Evolutionary conservation across 92 coral and sea anemone genomes (phyloP), one percentile per base, ranked within the genome.

Genomic region (Epizoanthus stellaris): DNA sequence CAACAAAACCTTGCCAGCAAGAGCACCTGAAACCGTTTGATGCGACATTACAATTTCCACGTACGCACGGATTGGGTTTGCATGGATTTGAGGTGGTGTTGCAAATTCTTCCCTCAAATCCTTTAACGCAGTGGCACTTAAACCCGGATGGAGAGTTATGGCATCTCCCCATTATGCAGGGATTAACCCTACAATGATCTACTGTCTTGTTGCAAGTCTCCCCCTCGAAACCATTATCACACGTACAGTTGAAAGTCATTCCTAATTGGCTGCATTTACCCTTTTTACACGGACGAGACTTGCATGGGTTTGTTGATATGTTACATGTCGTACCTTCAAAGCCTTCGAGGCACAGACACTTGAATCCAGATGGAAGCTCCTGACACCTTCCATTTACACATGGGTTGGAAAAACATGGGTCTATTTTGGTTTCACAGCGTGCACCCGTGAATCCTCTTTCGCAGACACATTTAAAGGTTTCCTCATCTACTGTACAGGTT

Each of bases 121-220:
- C 92, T 9, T 64, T 80, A 47, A 57, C 76, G 52, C 98, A 95
- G 49, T 70, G 42, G 87, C 98, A 94, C 75, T 52, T 69, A 70
- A 90, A 91, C 8, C 89, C 90, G 34, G 66, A 63, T 60, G 81
- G 47, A 34, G 66, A 42, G 42, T 65, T 84, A 14, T 61, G 82
- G 89, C 98, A 94, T 81, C 73, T 70, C 3, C 98, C 96, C 71
- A 91, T 81, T 40, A 88, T 42, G 66, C 98, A 94, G 34, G 91
- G 94, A 40, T 87, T 82, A 21, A 59, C 70, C 58, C 43, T 77
- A 77, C 98, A 95, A 56, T 88, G 73, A 75, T 80, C 72, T 8
- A 70, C 66, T 9, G 87, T 87, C 47, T 72, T 79, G 64, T 82
- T 87, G 73, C 95, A 93, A 45, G 73, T 77, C 58, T 34, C 60